Evolutionary conservation across 2,888 invertebrate species (phyloP), one percentile per base, ranked within the genome.

Genomic region (Papilio protenor): DNA sequence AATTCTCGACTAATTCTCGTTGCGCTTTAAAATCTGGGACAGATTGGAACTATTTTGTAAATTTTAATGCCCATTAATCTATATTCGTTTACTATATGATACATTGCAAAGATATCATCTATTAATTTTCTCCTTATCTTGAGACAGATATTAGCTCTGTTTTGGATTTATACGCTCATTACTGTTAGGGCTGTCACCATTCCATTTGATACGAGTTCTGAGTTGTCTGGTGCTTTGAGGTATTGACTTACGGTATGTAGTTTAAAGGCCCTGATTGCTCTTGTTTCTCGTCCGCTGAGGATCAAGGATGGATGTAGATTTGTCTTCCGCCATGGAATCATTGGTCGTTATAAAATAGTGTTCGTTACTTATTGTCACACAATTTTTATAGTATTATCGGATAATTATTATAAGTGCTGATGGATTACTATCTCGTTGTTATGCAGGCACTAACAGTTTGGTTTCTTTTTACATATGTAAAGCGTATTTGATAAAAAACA

Each of bases 41-140:
- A 86, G 85, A 86, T 90, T 87, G 87, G 86, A 85, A n/a, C n/a
- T n/a, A n/a, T 89, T 59, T 90, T 88, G 86, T 87, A 86, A 87
- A 85, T 86, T 88, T 88, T 86, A 89, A 89, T 85, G 84, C 81
- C 81, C 85, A 86, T 90, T 87, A 88, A 90, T 88, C 87, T 83
- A 82, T 81, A 82, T 81, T 80, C 83, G 83, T 85, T 86, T 83
- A 80, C n/a, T 75, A 75, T 64, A 75, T 64, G 66, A 75, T 52
- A 45, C 47, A 66, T n/a, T 72, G 72, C 45, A 27, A n/a, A 45
- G 45, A 59, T 55, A 64, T 71, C 64, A 75, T 72, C 47, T 66
- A 57, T 78, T 75, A 78, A 33, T n/a, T 70, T 59, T 49, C 59
- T 74, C 23, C 73, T 79, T 78, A 72, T 61, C 33, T 64, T 61